Percentiles rank a stretch among this genome's conserved stretches.
Evolutionary conservation across 1,140 invertebrate species (phyloP).

Genomic region (Pentalonia nigronervosa): DNA sequence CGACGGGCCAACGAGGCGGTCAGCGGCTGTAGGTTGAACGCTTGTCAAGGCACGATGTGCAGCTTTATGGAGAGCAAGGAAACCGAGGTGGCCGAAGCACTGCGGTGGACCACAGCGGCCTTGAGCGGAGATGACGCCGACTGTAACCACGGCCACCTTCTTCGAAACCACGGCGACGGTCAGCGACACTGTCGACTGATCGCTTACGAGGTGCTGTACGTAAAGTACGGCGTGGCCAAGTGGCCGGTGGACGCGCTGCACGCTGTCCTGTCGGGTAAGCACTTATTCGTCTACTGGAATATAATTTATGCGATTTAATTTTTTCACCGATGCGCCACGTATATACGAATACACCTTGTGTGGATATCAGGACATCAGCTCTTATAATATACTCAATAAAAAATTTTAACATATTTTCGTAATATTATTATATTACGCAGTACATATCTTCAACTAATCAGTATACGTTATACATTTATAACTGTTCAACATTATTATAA

Average conservation of each 20-base stretch:
- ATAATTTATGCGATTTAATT: neutral
- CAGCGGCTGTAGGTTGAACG: neutral
- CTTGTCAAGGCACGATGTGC: neutral
- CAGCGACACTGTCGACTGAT: neutral
- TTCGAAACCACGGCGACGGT: neutral
- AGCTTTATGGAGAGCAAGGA: neutral
- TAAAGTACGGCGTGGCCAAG: constrained; percentile 27
- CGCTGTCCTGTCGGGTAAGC: neutral
- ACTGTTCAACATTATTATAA: too few species aligned
- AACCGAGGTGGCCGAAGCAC: neutral
- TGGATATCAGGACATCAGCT: neutral
- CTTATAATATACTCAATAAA: neutral
- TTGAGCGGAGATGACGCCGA: neutral
- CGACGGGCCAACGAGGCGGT: neutral
- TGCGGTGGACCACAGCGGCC: neutral
- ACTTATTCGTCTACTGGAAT: neutral
- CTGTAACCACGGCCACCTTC: neutral
- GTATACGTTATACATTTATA: too few species aligned
- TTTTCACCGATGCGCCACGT: neutral
- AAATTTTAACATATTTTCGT: neutral
- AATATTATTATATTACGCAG: too few species aligned
- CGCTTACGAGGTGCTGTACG: constrained; percentile 37
- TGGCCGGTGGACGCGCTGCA: neutral
- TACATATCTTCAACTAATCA: too few species aligned
- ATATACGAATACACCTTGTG: neutral